Conservation (phyloP, 2,113 vertebrate genomes). For the Australoheros scitulus region DNA sequence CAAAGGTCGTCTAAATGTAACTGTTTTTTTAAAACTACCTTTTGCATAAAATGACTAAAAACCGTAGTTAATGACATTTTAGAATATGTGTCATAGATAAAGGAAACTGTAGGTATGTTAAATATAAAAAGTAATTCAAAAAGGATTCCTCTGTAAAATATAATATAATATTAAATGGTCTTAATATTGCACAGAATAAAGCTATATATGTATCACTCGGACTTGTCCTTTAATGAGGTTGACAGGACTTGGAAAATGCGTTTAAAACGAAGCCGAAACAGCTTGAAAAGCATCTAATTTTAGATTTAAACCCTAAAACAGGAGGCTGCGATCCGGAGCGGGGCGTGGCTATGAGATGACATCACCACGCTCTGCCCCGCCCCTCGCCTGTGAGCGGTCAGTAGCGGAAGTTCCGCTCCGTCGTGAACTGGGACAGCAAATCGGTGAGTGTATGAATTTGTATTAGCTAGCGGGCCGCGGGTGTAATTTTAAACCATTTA, state of each 20-base stretch:
- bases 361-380: constrained; percentile 35
- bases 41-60: neutral
- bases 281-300: neutral
- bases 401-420: constrained; percentile 80
- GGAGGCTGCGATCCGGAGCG: neutral
- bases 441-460: constrained; percentile 77
- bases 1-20: too few species aligned
- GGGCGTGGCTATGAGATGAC: constrained; percentile 41
- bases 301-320: neutral
- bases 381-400: constrained; percentile 62
- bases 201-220: neutral
- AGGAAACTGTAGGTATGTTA: neutral
- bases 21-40: neutral
- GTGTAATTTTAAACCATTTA: constrained; percentile 29
- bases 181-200: neutral
- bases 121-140: neutral
- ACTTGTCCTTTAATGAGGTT: neutral
- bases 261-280: neutral
- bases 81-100: neutral
- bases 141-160: neutral
- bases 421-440: constrained; percentile 79
- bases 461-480: constrained; percentile 53
- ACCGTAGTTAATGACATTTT: neutral
- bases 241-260: neutral
- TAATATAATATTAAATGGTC: too few species aligned